A percentile compares a stretch with the other conserved stretches of the same genome.
These are phyloP conservation scores for Aptenodytes patagonicus DNA, from an alignment of 2,113 vertebrate genomes.

Conservation along the genomic window DNA sequence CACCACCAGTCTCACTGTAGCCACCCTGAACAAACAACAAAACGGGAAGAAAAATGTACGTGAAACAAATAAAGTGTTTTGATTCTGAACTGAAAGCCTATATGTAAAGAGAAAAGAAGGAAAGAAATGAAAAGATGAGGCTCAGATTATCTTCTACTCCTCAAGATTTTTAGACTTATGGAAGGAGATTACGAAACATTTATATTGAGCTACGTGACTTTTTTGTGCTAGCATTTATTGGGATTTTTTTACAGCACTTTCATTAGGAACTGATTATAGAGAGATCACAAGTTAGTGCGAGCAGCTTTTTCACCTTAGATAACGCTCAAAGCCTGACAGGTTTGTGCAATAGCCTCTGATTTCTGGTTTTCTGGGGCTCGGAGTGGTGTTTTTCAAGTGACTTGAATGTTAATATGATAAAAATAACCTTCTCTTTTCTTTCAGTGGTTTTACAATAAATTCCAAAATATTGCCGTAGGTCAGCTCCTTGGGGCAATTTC, in stretches of 20 bases:
- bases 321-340: not conserved
- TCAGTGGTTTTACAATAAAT: not conserved
- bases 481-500: not conserved
- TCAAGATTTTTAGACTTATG: not conserved
- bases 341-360: not conserved
- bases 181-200: not conserved
- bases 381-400: not conserved
- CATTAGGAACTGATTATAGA: not conserved
- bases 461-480: not conserved
- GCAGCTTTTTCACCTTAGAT: not conserved
- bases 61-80: not conserved
- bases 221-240: not conserved
- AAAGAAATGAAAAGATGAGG: not conserved
- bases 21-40: not conserved
- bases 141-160: not conserved
- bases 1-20: not conserved
- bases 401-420: not conserved
- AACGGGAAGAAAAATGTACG: not conserved
- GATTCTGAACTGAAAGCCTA: not conserved
- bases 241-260: not conserved
- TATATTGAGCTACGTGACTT: rapidly evolving
- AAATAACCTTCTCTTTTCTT: not conserved
- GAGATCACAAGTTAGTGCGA: not conserved
- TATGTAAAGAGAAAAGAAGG: not conserved
- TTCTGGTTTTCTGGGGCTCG: not conserved